These are phyloP conservation scores for Trididemnum clinides DNA, from an alignment of 23 tunicate genomes.

Conservation along the genomic window DNA sequence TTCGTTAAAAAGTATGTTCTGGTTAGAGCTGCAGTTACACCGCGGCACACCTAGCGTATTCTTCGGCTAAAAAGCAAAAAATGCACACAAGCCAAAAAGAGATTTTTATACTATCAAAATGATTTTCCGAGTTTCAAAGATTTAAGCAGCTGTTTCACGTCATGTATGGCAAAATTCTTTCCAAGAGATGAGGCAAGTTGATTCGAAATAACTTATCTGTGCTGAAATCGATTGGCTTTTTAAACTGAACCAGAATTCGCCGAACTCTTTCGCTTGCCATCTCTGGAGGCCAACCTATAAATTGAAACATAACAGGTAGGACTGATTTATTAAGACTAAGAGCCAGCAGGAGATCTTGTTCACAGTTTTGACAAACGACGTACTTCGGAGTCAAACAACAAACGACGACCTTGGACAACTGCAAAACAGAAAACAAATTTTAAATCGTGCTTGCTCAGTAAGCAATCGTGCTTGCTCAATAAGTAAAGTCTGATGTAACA, in stretches of 20 bases:
- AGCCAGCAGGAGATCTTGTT: conserved; percentile 61
- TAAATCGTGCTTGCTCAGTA: too few relatives aligned
- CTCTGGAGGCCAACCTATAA: conserved; percentile 75
- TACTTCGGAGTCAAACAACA: conserved; percentile 79
- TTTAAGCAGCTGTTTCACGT: not conserved
- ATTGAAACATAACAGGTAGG: conserved; percentile 66
- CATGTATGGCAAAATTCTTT: conserved; percentile 36
- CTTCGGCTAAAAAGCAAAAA: too few relatives aligned
- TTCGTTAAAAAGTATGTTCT: too few relatives aligned
- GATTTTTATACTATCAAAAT: too few relatives aligned
- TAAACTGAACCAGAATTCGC: conserved; percentile 39
- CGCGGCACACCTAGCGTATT: too few relatives aligned
- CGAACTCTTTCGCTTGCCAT: conserved; percentile 58
- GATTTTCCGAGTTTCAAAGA: too few relatives aligned
- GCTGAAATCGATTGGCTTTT: conserved; percentile 74
- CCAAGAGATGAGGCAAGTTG: conserved; percentile 49
- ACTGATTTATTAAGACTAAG: conserved; percentile 57
- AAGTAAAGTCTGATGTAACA: too few relatives aligned
- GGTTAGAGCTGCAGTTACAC: too few relatives aligned
- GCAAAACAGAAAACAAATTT: too few relatives aligned
- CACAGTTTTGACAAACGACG: conserved; percentile 72
- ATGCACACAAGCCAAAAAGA: too few relatives aligned
- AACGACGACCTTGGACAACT: conserved; percentile 54
- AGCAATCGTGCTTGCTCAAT: too few relatives aligned
- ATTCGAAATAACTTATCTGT: conserved; percentile 68